phyloP scores from a whole-genome alignment of 1,140 invertebrate species.

The Protaetia brevitarsis region DNA sequence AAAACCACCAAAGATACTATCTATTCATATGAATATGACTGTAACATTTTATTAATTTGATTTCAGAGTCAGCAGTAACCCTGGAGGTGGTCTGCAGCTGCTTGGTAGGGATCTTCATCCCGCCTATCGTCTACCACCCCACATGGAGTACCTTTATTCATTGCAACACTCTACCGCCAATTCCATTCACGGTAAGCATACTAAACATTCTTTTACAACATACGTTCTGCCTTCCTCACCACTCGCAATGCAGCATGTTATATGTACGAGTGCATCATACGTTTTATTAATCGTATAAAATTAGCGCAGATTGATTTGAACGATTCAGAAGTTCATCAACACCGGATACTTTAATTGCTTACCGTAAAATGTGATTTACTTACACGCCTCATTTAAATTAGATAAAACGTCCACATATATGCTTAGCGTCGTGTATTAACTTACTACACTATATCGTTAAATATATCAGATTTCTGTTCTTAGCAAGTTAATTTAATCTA shows the following conservation, averaged over 20 bases:
- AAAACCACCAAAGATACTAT: too few species aligned
- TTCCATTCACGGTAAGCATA: constrained; percentile 54
- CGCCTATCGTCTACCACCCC: constrained; percentile 63
- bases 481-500: too few species aligned
- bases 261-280: background rate
- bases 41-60: constrained; percentile 28
- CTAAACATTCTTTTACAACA: background rate
- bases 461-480: too few species aligned
- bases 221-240: background rate
- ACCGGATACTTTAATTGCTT: background rate
- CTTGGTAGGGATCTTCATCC: constrained; percentile 55
- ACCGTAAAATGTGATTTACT: background rate
- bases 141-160: constrained; percentile 68
- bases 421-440: too few species aligned
- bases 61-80: constrained; percentile 46
- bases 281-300: too few species aligned
- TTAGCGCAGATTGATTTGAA: background rate
- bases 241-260: background rate
- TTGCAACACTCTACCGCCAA: constrained; percentile 56
- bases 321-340: constrained; percentile 5
- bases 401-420: too few species aligned
- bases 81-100: constrained; percentile 44
- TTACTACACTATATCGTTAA: too few species aligned
- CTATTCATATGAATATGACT: background rate
- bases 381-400: background rate